Evolutionary conservation across 2,888 invertebrate species (phyloP).

Genomic region (Apantesis nais): DNA sequence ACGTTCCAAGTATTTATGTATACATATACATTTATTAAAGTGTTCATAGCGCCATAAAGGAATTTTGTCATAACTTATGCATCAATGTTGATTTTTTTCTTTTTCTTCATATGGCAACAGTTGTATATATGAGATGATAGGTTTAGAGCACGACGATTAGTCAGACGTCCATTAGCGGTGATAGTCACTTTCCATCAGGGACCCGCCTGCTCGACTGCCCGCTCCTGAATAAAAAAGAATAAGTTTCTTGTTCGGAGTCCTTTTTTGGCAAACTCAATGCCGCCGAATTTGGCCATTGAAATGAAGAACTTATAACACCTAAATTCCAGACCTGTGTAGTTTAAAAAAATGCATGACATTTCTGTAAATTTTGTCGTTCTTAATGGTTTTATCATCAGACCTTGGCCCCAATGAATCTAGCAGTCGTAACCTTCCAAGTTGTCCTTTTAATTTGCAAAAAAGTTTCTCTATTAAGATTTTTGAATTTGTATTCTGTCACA

Average conservation of each 20-base stretch:
- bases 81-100: background rate
- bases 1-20: slow-evolving; percentile 6
- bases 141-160: too few relatives aligned
- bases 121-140: background rate
- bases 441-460: background rate
- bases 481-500: background rate
- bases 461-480: background rate
- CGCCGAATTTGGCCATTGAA: too few relatives aligned
- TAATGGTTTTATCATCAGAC: background rate
- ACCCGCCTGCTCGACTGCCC: too few relatives aligned
- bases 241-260: too few relatives aligned
- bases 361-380: background rate
- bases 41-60: slow-evolving; percentile 2
- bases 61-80: background rate
- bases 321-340: background rate
- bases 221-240: too few relatives aligned
- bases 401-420: background rate
- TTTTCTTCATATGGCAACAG: background rate
- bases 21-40: background rate
- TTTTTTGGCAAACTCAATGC: too few relatives aligned
- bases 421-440: background rate
- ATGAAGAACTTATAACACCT: background rate
- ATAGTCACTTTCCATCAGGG: too few relatives aligned
- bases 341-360: background rate
- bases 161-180: too few relatives aligned